These are phyloP conservation scores for Synergus japonicus DNA, from an alignment of 2,888 invertebrate genomes.

Conservation along the genomic window DNA sequence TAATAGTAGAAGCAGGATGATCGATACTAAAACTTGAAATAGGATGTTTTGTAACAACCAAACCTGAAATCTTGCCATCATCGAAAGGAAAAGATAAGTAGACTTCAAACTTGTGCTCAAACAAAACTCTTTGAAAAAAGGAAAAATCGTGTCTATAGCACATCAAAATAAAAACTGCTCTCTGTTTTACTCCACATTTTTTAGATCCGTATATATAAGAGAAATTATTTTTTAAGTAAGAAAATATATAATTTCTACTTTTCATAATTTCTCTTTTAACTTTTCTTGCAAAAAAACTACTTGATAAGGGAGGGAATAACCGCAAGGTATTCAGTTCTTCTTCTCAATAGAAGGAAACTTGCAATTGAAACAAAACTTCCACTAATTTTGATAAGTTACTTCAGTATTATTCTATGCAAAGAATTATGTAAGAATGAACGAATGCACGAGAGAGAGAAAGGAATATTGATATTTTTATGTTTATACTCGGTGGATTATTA, in stretches of 20 bases:
- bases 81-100: background rate
- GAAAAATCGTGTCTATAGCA: too few species aligned
- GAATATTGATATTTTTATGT: slow-evolving; percentile 25
- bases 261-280: too few species aligned
- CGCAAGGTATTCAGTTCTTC: background rate
- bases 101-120: background rate
- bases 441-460: background rate
- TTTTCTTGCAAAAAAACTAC: background rate
- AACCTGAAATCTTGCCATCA: background rate
- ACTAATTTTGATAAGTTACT: background rate
- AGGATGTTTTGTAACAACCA: background rate
- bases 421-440: background rate
- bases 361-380: background rate
- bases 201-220: background rate
- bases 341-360: background rate
- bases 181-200: background rate
- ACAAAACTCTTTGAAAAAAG: background rate
- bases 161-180: too few species aligned
- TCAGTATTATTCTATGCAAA: slow-evolving; percentile 33
- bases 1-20: background rate
- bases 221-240: background rate
- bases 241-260: background rate
- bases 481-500: slow-evolving; percentile 10
- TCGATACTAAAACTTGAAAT: slow-evolving; percentile 14
- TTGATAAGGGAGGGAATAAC: background rate